Evolutionary conservation across 2,888 invertebrate species (phyloP).

Genomic region (Drosophila buzzatii): DNA sequence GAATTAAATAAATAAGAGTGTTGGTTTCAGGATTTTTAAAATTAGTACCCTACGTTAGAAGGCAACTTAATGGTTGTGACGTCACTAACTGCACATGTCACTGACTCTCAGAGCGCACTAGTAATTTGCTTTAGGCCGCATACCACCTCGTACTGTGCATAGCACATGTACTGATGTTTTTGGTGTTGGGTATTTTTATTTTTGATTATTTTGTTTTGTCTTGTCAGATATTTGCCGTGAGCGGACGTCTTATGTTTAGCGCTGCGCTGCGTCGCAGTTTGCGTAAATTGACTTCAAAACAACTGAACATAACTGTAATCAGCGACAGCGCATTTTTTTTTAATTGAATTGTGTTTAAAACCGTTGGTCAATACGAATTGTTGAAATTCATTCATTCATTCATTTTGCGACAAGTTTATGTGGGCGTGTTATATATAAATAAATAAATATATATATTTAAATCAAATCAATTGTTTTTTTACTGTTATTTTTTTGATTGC

Average conservation of each 20-base stretch:
- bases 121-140: not conserved
- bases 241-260: slow-evolving; percentile 64
- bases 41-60: no score
- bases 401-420: slow-evolving; percentile 25
- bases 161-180: slow-evolving; percentile 53
- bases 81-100: slow-evolving; percentile 12
- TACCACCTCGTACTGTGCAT: slow-evolving; percentile 20
- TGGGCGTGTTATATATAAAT: not conserved
- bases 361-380: slow-evolving; percentile 45
- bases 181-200: slow-evolving; percentile 26
- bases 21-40: not conserved
- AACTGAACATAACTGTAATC: slow-evolving; percentile 37
- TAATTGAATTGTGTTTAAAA: slow-evolving; percentile 47
- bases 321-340: slow-evolving; percentile 44
- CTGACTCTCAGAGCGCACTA: slow-evolving; percentile 16
- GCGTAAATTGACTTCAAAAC: slow-evolving; percentile 63
- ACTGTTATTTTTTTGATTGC: slow-evolving; percentile 21
- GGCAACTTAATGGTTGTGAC: not conserved
- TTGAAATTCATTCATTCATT: slow-evolving; percentile 30
- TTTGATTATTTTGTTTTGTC: slow-evolving; percentile 52
- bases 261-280: slow-evolving; percentile 74
- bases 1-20: not conserved
- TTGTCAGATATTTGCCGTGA: slow-evolving; percentile 66
- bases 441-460: not conserved
- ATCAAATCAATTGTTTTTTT: slow-evolving; percentile 17